Conservation (phyloP, 1,140 invertebrate species). For the Diorhabda sublineata region DNA sequence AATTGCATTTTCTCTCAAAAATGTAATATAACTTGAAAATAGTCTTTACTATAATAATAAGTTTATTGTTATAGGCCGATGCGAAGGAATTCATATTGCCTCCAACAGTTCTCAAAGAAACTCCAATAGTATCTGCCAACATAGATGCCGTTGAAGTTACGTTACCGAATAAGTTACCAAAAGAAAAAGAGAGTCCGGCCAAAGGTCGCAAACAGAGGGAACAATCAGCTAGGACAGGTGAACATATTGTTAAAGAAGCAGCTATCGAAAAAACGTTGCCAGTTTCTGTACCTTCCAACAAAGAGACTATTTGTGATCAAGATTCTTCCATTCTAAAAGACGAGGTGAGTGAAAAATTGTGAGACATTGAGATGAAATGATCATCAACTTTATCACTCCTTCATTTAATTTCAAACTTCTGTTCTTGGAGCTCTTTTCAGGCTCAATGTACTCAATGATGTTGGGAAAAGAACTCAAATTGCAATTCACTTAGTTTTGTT, state of each 20-base stretch:
- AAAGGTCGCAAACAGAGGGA: constrained; percentile 38
- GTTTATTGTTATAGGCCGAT: constrained; percentile 31
- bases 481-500: no score
- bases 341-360: constrained; percentile 15
- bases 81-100: constrained; percentile 42
- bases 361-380: no score
- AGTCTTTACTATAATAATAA: no score
- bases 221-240: constrained; percentile 22
- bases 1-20: no score
- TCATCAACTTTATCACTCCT: no score
- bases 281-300: constrained; percentile 10
- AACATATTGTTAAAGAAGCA: constrained; percentile 14
- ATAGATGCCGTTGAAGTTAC: constrained; percentile 42
- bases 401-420: no score
- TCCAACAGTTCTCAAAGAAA: constrained; percentile 37
- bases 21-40: background rate
- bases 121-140: constrained; percentile 45
- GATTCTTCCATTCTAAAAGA: constrained; percentile 23
- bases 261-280: constrained; percentile 16
- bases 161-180: constrained; percentile 38
- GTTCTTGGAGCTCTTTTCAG: no score
- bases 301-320: constrained; percentile 19
- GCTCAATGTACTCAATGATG: no score
- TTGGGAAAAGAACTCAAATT: no score
- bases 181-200: constrained; percentile 44